Evolutionary conservation across 2,113 vertebrate genomes (phyloP), one percentile per base, ranked within the genome.

Genomic region (Solea solea): DNA sequence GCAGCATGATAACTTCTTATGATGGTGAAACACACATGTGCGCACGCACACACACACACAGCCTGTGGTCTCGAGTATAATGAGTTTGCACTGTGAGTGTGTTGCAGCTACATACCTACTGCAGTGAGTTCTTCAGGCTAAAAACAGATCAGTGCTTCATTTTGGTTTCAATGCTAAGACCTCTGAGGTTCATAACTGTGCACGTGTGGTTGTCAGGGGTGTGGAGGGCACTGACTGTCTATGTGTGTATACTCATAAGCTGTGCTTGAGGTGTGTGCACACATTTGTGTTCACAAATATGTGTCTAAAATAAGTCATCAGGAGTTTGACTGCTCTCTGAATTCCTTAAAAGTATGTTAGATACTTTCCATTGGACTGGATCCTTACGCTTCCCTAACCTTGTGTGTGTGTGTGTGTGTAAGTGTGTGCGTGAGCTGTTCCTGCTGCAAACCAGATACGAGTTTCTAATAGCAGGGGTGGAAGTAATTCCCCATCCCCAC

Each of bases 51-150:
- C 70, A 69, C 48, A 71, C 65, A 59, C 65, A 42, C 1, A 65
- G 74, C 82, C 87, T 65, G 80, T 85, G 82, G 82, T 79, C 75
- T 48, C 56, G 2, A 40, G 42, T 45, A 50, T 87, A 89, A 87
- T 87, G 76, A 83, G 73, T 68, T 87, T 63, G 66, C 76, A 75
- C 76, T 88, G 74, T 69, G 59, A 78, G 58, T 50, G 72, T 67
- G 65, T 49, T 34, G 69, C 59, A 50, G 64, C 72, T 81, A 70
- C 74, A 83, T 55, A 81, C 80, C 64, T 39, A 57, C 84, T 73
- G 80, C 70, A 70, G 34, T 1, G 50, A 74, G 1, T 62, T 82
- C 79, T 80, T 16, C 12, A 11, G 70, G 82, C 69, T 82, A 76
- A 83, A 86, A 82, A 58, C 76, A 74, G 68, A 83, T 71, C 67